Evolutionary conservation across 64 coral and sea anemone genomes (phyloP), one percentile per base, ranked within the genome.

Genomic region (Actinia tenebrosa): DNA sequence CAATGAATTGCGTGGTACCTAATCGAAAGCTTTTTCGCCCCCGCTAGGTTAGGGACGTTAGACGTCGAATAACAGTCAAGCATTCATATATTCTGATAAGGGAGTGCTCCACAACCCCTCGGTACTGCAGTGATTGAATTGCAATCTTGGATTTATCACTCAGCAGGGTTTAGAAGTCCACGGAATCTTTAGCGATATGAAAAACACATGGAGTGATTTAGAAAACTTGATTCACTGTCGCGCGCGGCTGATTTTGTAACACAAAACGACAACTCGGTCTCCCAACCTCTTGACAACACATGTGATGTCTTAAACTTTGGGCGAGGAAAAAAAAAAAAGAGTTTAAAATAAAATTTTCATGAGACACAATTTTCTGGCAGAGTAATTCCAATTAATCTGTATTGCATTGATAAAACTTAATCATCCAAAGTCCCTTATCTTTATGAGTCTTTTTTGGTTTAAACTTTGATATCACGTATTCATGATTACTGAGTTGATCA

Each of bases 121-220:
- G 19, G 10, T 66, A 23, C 63, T n/a, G 20, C 22, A 25, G n/a
- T 66, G n/a, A 79, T 79, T 26, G 77, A 20, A 17, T 50, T 45
- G 44, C 17, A 81, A 81, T 81, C 79, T 50, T 81, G 50, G 4
- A 2, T 50, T 50, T 50, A 26, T 81, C 79, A 81, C 13, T 81
- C 79, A 81, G 22, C 79, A 7, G 6, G 79, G 79, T 18, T 81
- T 81, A 81, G 22, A 10, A 79, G 27, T 47, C 77, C 77, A 79
- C 45, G 27, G 18, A 79, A 81, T 81, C 16, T 10, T 16, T 16
- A 50, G 22, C 22, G 79, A 81, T 81, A 81, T 50, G 13, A 81
- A 81, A 81, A 45, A 81, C 79, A 81, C 10, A 45, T 50, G 79
- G 42, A 53, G 16, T 17, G 45, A 37, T 81, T 53, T 81, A 75